Evolutionary conservation across 2,888 invertebrate species (phyloP).

Genomic region (Nomada ferruginata): DNA sequence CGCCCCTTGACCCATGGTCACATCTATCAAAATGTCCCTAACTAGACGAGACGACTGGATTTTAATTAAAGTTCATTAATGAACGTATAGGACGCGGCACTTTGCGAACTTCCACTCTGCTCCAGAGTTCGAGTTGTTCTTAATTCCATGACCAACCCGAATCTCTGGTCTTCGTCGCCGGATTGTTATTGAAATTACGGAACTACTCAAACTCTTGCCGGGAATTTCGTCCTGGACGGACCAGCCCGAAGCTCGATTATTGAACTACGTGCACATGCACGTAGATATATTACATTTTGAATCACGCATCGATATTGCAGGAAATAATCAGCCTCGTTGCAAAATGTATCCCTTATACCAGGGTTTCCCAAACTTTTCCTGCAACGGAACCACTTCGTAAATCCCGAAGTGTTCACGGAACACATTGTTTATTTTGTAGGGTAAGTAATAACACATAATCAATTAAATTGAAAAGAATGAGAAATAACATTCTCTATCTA

Average conservation of each 20-base stretch:
- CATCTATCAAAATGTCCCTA: neutral
- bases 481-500: no score
- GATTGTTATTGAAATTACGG: slow-evolving; percentile 8
- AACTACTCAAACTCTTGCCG: neutral
- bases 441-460: no score
- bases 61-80: slow-evolving; percentile 10
- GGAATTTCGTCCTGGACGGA: neutral
- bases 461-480: no score
- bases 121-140: neutral
- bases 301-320: no score
- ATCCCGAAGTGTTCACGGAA: no score
- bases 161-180: neutral
- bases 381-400: no score
- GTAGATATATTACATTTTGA: no score
- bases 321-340: no score
- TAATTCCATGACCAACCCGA: neutral
- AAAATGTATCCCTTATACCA: no score
- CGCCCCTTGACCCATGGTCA: neutral
- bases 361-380: no score
- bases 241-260: neutral
- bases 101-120: neutral
- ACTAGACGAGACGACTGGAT: neutral
- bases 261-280: neutral
- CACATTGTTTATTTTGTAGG: no score
- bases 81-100: neutral